These are phyloP conservation scores for Zosterops borbonicus DNA, from an alignment of 2,113 vertebrate genomes.

Conservation along the genomic window DNA sequence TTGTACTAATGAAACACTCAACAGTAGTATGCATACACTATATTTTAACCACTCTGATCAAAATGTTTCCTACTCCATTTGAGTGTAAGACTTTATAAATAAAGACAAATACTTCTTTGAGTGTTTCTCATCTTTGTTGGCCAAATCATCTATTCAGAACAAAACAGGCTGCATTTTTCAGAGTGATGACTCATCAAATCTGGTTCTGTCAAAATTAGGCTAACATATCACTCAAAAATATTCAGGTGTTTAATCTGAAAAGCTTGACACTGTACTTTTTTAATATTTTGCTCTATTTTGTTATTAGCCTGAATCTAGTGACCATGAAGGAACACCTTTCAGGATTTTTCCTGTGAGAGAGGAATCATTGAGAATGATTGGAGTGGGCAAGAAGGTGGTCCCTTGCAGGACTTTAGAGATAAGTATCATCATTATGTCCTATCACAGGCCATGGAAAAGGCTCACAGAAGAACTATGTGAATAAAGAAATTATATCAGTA, in stretches of 20 bases:
- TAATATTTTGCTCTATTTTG: neutral
- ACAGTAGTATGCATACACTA: neutral
- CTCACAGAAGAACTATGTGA: neutral
- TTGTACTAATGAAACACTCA: neutral
- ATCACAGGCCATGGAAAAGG: neutral
- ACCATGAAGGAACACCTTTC: neutral
- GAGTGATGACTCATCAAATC: neutral
- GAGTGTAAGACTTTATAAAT: neutral
- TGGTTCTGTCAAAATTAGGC: neutral
- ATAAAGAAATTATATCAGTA: neutral
- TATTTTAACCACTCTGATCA: neutral
- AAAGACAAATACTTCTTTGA: neutral
- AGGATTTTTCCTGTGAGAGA: neutral
- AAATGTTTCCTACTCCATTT: neutral
- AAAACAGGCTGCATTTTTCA: neutral
- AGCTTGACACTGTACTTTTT: neutral
- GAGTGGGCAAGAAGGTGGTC: neutral
- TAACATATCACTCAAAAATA: neutral
- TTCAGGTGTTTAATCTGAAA: neutral
- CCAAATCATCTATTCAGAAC: neutral
- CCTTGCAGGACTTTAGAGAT: neutral
- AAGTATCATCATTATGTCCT: neutral
- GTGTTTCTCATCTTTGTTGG: neutral
- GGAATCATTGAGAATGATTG: neutral
- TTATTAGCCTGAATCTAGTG: neutral